These are phyloP conservation scores for Pao palembangensis DNA, from an alignment of 2,113 vertebrate genomes.

Conservation along the genomic window DNA sequence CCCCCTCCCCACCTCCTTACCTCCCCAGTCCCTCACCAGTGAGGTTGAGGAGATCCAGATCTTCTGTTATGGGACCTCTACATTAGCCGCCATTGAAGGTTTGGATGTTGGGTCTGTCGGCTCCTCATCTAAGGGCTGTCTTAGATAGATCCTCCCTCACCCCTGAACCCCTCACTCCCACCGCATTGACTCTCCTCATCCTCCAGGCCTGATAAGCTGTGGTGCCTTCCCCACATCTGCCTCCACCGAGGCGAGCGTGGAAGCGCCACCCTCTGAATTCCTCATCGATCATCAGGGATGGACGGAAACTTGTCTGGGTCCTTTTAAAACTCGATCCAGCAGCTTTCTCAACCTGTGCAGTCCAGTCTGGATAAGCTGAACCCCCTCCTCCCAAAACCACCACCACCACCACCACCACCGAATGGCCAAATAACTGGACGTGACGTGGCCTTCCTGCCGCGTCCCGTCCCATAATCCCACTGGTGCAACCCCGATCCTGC, in stretches of 20 bases:
- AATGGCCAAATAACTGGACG: conserved; percentile 1
- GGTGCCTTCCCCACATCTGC: conserved; percentile 40
- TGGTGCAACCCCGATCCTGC: conserved; percentile 22
- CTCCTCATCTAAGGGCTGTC: conserved; percentile 22
- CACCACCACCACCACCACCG: neutral
- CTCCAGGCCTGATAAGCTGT: conserved; percentile 69
- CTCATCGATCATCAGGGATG: conserved; percentile 72
- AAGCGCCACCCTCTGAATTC: conserved; percentile 61
- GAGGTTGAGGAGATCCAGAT: conserved; percentile 25
- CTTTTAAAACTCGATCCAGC: conserved; percentile 50
- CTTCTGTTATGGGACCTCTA: neutral
- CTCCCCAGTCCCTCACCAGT: conserved; percentile 13
- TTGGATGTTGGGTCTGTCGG: conserved; percentile 3
- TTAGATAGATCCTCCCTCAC: conserved; percentile 18
- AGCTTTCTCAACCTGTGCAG: conserved; percentile 70
- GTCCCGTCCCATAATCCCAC: conserved; percentile 25
- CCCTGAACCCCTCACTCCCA: conserved; percentile 2
- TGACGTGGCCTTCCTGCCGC: conserved; percentile 29
- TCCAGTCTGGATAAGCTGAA: conserved; percentile 76
- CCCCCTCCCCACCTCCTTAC: conserved; percentile 10
- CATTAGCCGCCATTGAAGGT: conserved; percentile 5
- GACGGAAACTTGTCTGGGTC: conserved; percentile 60
- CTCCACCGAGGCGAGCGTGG: conserved; percentile 18
- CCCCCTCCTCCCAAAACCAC: neutral
- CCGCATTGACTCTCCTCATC: conserved; percentile 10